Evolutionary conservation across 1,140 invertebrate genomes (phyloP), one percentile per base, ranked within the genome.

Genomic region (Nymphalis io): DNA sequence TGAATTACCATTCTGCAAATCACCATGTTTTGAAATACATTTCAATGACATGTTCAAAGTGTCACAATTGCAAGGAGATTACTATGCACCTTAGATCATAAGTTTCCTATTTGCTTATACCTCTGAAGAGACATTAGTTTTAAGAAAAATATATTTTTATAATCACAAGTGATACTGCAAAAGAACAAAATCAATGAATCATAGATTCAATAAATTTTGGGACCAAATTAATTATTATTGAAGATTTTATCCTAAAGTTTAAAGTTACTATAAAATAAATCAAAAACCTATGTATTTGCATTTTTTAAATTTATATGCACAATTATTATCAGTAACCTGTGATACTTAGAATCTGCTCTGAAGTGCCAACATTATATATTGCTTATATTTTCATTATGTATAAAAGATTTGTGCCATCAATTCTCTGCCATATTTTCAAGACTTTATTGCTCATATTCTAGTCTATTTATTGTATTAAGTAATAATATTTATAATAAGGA

Each of bases 361-460:
- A 78, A 78, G 85, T 88, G 86, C 84, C 87, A 85, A 87, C 79
- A 76, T 58, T 55, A 44, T 44, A 13, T 55, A 72, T 60, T 69
- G 58, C 42, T 57, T 59, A 60, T 71, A 33, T 66, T 70, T 64
- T 67, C 40, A 55, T 64, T 68, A 61, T 74, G 44, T 60, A 61
- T 68, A 40, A 55, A 72, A 74, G 64, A 70, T 77, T 75, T 80
- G 87, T 91, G 89, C 87, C 86, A 91, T 91, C 70, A 72, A 68
- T 65, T 73, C 77, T 83, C 78, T 82, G 87, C 85, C 87, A 89
- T 89, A 83, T 78, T 82, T 81, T 81, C 75, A 86, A 85, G 81
- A 85, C 81, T 87, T 82, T 84, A 84, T 90, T 91, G 89, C 89
- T 91, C 89, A 91, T 89, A 81, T 89, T 91, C 89, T 91, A 91